Evolutionary conservation across 2,888 invertebrate species (phyloP), one percentile per base, ranked within the genome.

Genomic region (Eupeodes latifasciatus): DNA sequence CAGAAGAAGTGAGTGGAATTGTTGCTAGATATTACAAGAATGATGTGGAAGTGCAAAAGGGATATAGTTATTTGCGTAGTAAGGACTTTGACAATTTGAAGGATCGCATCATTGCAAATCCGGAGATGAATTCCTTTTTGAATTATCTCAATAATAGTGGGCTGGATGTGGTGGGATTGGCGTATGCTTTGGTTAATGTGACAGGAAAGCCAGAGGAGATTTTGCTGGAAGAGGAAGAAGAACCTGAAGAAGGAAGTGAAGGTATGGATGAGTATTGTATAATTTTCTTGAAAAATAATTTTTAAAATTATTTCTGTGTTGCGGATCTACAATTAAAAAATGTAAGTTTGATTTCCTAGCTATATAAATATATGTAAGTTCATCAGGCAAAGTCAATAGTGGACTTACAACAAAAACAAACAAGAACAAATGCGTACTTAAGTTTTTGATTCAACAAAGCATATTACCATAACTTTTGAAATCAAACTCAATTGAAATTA

Each of bases 91-190:
- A 88, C 49, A 85, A 90, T 51, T 85, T 93, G 71, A 91, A 91
- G 76, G 90, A 91, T 67, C 90, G 91, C 12, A 91, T 93, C 19
- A 79, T 92, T 44, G 90, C 90, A 27, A 89, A 92, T 75, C 91
- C 92, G 57, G 93, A 93, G 90, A 91, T 93, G 84, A 85, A 90
- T 74, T 90, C 91, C 27, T 92, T 93, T 81, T 90, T 92, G 47
- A 90, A 90, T 72, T 93, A 92, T 90, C 90, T 93, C 81, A 92
- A 92, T 88, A 90, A 90, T 82, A 92, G 91, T 67, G 93, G 93
- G 11, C 85, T 93, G 78, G 92, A 93, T 91, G 91, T 93, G 49
- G 72, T 93, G 2, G 84, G 90, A 55, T 90, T 92, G 79, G 79
- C 91, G 5, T 89, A 91, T 66, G 90, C 91, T 0, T 67, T 93